Evolutionary conservation across 1,140 invertebrate genomes (phyloP).

Genomic region (Panonychus citri): DNA sequence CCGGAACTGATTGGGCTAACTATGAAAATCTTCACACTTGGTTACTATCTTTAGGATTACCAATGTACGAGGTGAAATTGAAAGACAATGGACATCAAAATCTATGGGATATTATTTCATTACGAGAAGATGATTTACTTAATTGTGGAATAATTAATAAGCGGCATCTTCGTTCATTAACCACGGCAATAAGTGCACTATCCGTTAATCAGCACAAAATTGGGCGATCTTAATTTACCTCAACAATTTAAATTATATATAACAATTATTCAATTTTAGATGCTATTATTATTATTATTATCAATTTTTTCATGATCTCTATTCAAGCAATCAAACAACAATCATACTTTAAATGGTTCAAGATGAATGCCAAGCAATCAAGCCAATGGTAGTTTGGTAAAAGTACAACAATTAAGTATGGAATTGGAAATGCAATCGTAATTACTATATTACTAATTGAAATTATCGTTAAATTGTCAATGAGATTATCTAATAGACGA

Average conservation of each 20-base stretch:
- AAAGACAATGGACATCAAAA: constrained; percentile 3
- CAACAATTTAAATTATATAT: no score
- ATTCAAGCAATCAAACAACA: background rate
- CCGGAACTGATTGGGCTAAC: constrained; percentile 20
- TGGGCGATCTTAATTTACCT: constrained; percentile 10
- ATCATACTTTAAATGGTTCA: background rate
- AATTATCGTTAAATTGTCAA: no score
- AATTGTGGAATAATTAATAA: constrained; percentile 11
- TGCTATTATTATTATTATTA: no score
- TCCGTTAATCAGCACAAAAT: constrained; percentile 9
- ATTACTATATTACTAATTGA: no score
- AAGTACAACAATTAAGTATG: no score
- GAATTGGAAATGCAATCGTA: no score
- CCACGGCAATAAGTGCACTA: constrained; percentile 14
- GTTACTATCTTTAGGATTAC: constrained; percentile 24
- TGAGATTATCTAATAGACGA: no score
- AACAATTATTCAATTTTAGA: no score
- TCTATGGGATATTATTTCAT: constrained; percentile 4
- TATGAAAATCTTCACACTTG: constrained; percentile 21
- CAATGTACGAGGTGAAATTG: constrained; percentile 22
- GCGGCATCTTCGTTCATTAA: constrained; percentile 13
- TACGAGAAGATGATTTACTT: constrained; percentile 13
- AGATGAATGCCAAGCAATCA: background rate
- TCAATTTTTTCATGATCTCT: no score
- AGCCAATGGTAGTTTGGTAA: no score